Evolutionary conservation across 2,888 invertebrate species (phyloP).

Genomic region (Liodrosophila aerea): DNA sequence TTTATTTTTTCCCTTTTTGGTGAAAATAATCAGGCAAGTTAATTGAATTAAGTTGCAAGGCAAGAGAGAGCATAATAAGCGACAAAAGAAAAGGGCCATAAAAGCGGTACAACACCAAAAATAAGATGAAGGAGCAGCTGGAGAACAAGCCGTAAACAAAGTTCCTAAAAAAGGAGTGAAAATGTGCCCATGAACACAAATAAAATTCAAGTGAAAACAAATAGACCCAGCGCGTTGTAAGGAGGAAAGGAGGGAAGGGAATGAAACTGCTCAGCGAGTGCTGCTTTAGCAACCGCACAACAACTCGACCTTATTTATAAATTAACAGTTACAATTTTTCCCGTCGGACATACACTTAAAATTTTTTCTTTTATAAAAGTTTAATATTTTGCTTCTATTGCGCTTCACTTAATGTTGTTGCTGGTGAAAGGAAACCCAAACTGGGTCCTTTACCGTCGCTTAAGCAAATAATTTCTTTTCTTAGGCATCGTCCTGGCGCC

Average conservation of each 20-base stretch:
- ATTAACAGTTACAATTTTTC: slow-evolving; percentile 73
- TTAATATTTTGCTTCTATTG: slow-evolving; percentile 42
- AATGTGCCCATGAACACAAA: slow-evolving; percentile 64
- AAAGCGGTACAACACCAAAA: slow-evolving; percentile 17
- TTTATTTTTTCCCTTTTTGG: slow-evolving; percentile 37
- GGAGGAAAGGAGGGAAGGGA: background rate
- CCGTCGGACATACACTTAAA: slow-evolving; percentile 72
- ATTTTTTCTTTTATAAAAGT: slow-evolving; percentile 65
- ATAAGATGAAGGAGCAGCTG: background rate
- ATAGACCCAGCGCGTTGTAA: slow-evolving; percentile 25
- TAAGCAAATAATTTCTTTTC: slow-evolving; percentile 74
- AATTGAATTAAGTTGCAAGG: slow-evolving; percentile 63
- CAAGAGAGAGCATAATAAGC: slow-evolving; percentile 38
- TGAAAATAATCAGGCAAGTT: slow-evolving; percentile 70
- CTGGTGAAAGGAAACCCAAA: slow-evolving; percentile 48
- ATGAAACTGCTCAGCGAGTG: background rate
- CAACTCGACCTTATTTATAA: slow-evolving; percentile 70
- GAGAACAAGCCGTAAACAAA: slow-evolving; percentile 31
- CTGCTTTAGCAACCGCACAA: slow-evolving; percentile 43
- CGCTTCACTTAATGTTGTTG: slow-evolving; percentile 18
- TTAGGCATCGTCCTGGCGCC: slow-evolving; percentile 48
- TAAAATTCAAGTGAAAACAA: slow-evolving; percentile 72
- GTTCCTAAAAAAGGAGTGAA: slow-evolving; percentile 57
- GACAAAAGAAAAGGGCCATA: slow-evolving; percentile 45
- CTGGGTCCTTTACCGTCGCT: slow-evolving; percentile 66